Conservation (phyloP, 2,797 vertebrate genomes). For the Nannoperca obscura region DNA sequence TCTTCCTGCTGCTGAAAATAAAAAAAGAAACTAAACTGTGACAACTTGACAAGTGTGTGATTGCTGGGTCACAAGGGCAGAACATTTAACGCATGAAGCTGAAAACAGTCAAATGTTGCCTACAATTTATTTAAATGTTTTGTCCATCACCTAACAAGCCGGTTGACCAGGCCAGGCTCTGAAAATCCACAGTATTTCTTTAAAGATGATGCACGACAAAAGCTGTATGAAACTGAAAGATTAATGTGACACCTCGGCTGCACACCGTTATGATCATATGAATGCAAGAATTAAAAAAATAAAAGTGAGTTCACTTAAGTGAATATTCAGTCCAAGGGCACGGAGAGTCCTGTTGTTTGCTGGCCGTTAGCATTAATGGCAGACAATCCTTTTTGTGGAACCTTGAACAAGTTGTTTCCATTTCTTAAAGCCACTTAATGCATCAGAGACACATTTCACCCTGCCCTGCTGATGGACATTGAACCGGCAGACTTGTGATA, state of each 20-base stretch:
- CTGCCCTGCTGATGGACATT: conserved; percentile 54
- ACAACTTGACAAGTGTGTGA: not conserved
- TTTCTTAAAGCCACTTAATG: conserved; percentile 63
- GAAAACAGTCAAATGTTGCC: not conserved
- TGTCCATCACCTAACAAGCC: conserved; percentile 5
- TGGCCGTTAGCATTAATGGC: conserved; percentile 36
- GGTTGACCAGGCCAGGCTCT: conserved; percentile 4
- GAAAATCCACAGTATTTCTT: conserved; percentile 6
- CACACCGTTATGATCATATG: conserved; percentile 43
- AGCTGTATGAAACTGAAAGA: conserved; percentile 29
- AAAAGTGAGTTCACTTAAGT: conserved; percentile 55
- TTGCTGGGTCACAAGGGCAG: too few species aligned
- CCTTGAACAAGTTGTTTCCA: conserved; percentile 58
- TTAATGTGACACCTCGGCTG: conserved; percentile 26
- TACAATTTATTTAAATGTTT: too few species aligned
- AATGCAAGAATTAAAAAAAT: conserved; percentile 53
- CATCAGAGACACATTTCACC: conserved; percentile 38
- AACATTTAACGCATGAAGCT: not conserved
- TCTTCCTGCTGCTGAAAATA: too few species aligned
- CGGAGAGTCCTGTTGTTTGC: conserved; percentile 40
- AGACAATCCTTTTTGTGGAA: conserved; percentile 56
- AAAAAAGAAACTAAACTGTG: not conserved
- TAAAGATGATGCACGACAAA: conserved; percentile 34
- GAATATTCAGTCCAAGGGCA: conserved; percentile 63
- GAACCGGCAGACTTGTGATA: conserved; percentile 18